phyloP scores from a whole-genome alignment of 2,888 invertebrate genomes.

The Catonia carolina region DNA sequence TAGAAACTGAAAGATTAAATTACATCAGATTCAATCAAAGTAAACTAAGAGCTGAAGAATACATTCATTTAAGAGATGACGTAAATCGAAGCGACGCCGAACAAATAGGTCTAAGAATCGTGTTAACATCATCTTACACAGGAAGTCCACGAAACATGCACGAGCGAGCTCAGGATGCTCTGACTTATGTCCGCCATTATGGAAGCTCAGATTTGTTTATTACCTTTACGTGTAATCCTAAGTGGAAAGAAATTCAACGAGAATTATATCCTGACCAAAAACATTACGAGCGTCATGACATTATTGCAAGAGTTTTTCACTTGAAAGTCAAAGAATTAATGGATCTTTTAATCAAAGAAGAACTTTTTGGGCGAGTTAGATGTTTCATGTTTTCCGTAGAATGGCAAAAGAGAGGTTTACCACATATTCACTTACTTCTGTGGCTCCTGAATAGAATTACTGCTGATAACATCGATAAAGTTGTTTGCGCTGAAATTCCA shows the following conservation, averaged over 20 bases:
- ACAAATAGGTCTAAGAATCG: conserved; percentile 34
- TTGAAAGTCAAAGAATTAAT: no score
- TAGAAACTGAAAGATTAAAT: conserved; percentile 38
- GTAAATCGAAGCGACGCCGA: conserved; percentile 33
- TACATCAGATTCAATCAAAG: conserved; percentile 38
- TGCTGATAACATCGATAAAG: conserved; percentile 14
- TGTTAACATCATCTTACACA: conserved; percentile 36
- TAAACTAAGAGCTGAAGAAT: conserved; percentile 35
- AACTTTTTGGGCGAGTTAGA: conserved; percentile 27
- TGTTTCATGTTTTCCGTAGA: conserved; percentile 34
- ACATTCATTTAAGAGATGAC: conserved; percentile 40
- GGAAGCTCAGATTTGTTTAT: conserved; percentile 35
- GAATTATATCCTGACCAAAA: conserved; percentile 28
- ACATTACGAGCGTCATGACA: conserved; percentile 35
- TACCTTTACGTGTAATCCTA: no score
- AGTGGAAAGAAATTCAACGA: conserved; percentile 35
- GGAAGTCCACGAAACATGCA: conserved; percentile 38
- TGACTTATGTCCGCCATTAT: conserved; percentile 37
- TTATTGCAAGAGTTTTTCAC: conserved; percentile 25
- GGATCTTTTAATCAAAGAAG: conserved; percentile 22
- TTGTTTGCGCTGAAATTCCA: no score
- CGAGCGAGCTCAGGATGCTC: conserved; percentile 38
- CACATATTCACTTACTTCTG: conserved; percentile 18
- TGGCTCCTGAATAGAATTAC: conserved; percentile 5
- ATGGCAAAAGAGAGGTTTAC: conserved; percentile 24